These are phyloP conservation scores for Nephila pilipes DNA, from an alignment of 1,140 invertebrate genomes.

Conservation along the genomic window DNA sequence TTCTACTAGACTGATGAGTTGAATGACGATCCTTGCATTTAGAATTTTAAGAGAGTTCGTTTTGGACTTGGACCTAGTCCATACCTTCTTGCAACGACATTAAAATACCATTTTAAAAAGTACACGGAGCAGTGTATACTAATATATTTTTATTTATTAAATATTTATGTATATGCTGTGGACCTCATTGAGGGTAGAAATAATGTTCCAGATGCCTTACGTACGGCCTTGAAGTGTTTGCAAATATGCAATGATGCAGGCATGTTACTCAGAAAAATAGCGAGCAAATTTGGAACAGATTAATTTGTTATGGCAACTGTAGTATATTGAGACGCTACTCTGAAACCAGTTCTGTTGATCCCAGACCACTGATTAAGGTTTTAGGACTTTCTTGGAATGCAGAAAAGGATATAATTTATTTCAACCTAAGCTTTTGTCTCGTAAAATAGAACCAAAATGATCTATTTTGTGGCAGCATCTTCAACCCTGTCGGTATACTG, in stretches of 20 bases:
- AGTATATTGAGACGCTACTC: not conserved
- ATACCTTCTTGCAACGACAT: not conserved
- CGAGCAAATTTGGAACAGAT: not conserved
- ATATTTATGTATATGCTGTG: too few species aligned
- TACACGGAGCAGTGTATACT: not conserved
- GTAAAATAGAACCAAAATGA: constrained; percentile 21
- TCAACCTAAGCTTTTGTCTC: not conserved
- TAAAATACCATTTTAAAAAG: not conserved
- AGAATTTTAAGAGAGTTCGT: not conserved
- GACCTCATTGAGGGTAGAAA: too few species aligned
- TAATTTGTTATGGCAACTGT: not conserved
- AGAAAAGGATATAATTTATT: constrained; percentile 18
- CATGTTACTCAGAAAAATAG: not conserved
- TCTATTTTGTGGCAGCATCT: not conserved
- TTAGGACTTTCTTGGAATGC: constrained; percentile 13
- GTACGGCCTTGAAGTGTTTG: not conserved
- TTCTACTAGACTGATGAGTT: not conserved
- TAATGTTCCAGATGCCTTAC: not conserved
- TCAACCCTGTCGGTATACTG: constrained; percentile 22
- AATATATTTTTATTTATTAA: too few species aligned
- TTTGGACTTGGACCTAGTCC: not conserved
- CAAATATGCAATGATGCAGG: not conserved
- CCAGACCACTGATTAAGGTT: not conserved
- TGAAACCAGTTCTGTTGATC: not conserved
- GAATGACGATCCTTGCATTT: not conserved